Conservation (phyloP, 2,888 invertebrate species). For the Drosophila bunnanda region DNA sequence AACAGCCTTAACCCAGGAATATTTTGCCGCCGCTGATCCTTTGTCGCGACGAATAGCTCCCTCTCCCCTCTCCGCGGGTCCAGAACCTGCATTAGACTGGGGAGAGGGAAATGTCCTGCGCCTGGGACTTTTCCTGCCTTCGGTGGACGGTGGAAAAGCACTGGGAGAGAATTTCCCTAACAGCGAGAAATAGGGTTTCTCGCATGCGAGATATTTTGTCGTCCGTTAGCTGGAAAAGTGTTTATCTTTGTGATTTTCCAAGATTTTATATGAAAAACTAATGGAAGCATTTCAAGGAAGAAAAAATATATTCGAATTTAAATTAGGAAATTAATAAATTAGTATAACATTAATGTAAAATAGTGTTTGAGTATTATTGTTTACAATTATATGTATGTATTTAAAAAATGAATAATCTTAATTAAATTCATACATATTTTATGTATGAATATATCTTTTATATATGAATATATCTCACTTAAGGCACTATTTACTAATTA, state of each 20-base stretch:
- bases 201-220: constrained; percentile 24
- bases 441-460: not conserved
- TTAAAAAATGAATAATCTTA: not conserved
- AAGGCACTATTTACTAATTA: not conserved
- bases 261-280: not conserved
- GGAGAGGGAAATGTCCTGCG: constrained; percentile 38
- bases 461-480: not conserved
- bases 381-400: not conserved
- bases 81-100: constrained; percentile 8
- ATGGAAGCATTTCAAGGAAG: not conserved
- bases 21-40: not conserved
- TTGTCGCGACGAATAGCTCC: not conserved
- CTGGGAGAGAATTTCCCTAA: constrained; percentile 43
- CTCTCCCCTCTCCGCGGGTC: not conserved
- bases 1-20: constrained; percentile 23
- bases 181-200: constrained; percentile 27
- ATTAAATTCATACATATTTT: not conserved
- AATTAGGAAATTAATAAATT: not conserved
- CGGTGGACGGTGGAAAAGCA: not conserved
- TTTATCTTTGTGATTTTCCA: not conserved
- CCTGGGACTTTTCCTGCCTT: constrained; percentile 44
- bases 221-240: not conserved
- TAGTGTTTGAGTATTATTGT: not conserved
- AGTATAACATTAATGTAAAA: not conserved
- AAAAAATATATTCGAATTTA: not conserved